phyloP scores from a whole-genome alignment of 2,888 invertebrate genomes.

The Hoplodrina ambigua region DNA sequence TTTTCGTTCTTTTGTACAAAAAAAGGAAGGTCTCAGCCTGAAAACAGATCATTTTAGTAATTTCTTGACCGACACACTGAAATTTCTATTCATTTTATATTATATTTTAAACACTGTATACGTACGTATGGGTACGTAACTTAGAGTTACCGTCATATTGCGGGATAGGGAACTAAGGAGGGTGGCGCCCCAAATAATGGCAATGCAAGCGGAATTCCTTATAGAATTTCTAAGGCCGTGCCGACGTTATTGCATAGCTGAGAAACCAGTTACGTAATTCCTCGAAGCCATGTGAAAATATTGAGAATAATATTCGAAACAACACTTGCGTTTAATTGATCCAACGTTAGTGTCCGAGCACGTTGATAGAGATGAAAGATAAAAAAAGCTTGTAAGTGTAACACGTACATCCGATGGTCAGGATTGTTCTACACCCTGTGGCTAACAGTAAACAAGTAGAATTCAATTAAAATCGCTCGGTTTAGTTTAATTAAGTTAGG shows the following conservation, averaged over 20 bases:
- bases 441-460: not conserved
- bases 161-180: conserved; percentile 25
- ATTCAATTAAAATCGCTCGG: not conserved
- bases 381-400: not conserved
- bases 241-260: conserved; percentile 18
- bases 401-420: conserved; percentile 4
- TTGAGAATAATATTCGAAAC: conserved; percentile 12
- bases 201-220: conserved; percentile 41
- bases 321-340: conserved; percentile 22
- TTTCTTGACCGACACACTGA: too few species aligned
- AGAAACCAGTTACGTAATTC: conserved; percentile 34
- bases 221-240: conserved; percentile 28
- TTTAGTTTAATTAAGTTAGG: not conserved
- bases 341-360: not conserved
- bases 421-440: conserved; percentile 1
- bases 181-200: conserved; percentile 36
- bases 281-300: conserved; percentile 14
- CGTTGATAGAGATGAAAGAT: conserved; percentile 16
- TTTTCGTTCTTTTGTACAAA: too few species aligned
- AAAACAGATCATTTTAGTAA: too few species aligned
- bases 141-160: not conserved
- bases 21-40: too few species aligned
- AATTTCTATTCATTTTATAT: too few species aligned
- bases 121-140: too few species aligned
- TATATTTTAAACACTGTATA: not conserved